A percentile compares a stretch with the other conserved stretches of the same genome.
Conservation (phyloP, 2,113 vertebrate genomes). For the Sapayoa aenigma region DNA sequence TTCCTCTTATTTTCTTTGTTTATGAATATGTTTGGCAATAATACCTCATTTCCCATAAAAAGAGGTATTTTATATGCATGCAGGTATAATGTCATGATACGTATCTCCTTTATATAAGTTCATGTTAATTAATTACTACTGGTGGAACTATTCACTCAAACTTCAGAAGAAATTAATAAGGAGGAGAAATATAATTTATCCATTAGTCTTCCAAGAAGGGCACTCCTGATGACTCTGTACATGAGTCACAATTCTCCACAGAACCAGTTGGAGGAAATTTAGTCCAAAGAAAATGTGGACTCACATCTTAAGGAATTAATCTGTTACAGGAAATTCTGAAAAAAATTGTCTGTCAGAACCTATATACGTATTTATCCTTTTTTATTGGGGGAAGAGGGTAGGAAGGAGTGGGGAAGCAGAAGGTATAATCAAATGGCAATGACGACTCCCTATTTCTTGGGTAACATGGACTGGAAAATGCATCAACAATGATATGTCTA, state of each 20-base stretch:
- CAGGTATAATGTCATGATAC: not conserved
- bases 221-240: not conserved
- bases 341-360: not conserved
- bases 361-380: not conserved
- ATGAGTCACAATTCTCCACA: not conserved
- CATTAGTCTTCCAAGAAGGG: constrained; percentile 22
- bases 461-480: not conserved
- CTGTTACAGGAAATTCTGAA: not conserved
- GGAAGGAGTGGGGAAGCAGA: not conserved
- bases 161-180: constrained; percentile 5
- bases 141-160: constrained; percentile 23
- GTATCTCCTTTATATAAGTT: not conserved
- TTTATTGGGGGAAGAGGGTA: not conserved
- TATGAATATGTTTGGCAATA: not conserved
- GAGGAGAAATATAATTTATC: not conserved
- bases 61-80: not conserved
- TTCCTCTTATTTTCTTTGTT: not conserved
- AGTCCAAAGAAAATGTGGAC: not conserved
- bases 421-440: not conserved
- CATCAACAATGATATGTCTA: not conserved
- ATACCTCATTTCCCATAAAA: not conserved
- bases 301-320: not conserved
- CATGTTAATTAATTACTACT: not conserved
- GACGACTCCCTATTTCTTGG: not conserved
- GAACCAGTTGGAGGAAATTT: not conserved